These are phyloP conservation scores for Octomys mimax DNA, from an alignment of 2,797 vertebrate species.

Conservation along the genomic window DNA sequence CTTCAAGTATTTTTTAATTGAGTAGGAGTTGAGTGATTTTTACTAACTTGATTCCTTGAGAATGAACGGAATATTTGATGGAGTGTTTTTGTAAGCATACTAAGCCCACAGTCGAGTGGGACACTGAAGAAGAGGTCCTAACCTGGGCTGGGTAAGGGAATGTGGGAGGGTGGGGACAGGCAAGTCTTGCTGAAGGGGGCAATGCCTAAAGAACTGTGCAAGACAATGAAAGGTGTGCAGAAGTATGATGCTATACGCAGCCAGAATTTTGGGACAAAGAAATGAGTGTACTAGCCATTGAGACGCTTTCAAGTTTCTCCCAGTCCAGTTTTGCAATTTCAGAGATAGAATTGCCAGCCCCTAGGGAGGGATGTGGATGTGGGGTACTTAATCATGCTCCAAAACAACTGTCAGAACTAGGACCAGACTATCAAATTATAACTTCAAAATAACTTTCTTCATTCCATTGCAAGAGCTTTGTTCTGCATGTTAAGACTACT, in stretches of 20 bases:
- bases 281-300: neutral
- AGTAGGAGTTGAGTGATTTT: neutral
- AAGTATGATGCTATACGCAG: neutral
- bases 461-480: neutral
- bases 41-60: neutral
- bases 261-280: neutral
- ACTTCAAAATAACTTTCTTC: conserved; percentile 17
- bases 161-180: accelerated
- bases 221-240: neutral
- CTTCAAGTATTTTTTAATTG: neutral
- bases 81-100: neutral
- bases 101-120: neutral
- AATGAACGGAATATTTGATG: neutral
- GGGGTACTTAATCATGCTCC: neutral
- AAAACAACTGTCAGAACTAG: neutral
- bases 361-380: neutral
- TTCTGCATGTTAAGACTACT: conserved; percentile 37
- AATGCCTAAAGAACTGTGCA: neutral
- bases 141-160: neutral
- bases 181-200: neutral
- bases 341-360: neutral
- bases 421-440: neutral
- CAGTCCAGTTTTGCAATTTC: neutral
- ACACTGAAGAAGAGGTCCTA: neutral
- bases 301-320: conserved; percentile 2